These are phyloP conservation scores for Eutrigla gurnardus DNA, from an alignment of 2,797 vertebrate species.

Conservation along the genomic window DNA sequence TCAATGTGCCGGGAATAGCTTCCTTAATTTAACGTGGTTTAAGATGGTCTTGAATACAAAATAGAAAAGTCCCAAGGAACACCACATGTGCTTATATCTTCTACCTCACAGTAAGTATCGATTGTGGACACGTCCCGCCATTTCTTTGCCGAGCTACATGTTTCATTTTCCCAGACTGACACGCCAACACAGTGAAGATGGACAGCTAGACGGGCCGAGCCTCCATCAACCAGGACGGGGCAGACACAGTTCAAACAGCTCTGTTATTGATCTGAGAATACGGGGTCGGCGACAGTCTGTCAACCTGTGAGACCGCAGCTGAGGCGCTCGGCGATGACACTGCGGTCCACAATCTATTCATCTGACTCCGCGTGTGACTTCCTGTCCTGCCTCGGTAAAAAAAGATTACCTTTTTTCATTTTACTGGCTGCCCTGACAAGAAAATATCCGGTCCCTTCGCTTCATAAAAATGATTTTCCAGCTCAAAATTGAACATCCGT, in stretches of 20 bases:
- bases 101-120: conserved; percentile 26
- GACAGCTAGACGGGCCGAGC: conserved; percentile 31
- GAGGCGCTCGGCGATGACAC: conserved; percentile 4
- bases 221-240: conserved; percentile 24
- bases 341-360: conserved; percentile 6
- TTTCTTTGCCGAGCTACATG: conserved; percentile 1
- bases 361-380: not conserved
- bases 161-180: conserved; percentile 31
- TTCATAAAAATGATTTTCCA: not conserved
- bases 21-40: not conserved
- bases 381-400: not conserved
- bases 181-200: conserved; percentile 4
- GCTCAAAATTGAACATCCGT: not conserved
- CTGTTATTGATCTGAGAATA: conserved; percentile 51
- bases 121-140: conserved; percentile 10
- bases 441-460: not conserved
- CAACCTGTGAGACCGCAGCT: conserved; percentile 31
- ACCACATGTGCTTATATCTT: not conserved
- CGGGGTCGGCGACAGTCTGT: conserved; percentile 28
- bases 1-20: not conserved
- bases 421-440: not conserved
- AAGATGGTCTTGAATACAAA: not conserved
- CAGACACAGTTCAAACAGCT: conserved; percentile 38
- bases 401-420: conserved; percentile 1
- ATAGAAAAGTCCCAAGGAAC: not conserved